Percentiles rank a stretch among this genome's conserved stretches.
Conservation (phyloP, 2,797 vertebrate genomes). For the Mycteria americana region DNA sequence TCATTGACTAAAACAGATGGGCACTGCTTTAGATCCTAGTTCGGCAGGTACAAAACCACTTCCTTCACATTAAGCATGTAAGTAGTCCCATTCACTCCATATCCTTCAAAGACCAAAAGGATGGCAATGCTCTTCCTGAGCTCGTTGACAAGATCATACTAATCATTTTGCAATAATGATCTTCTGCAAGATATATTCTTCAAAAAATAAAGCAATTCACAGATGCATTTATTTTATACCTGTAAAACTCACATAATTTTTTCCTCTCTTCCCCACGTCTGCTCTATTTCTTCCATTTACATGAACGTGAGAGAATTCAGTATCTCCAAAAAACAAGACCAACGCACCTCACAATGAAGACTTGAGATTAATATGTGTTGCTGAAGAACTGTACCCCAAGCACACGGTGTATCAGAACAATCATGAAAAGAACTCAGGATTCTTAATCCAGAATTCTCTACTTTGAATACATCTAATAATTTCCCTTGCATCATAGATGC, state of each 20-base stretch:
- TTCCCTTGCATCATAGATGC: not conserved
- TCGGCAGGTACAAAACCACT: not conserved
- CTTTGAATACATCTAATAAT: not conserved
- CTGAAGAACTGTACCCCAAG: not conserved
- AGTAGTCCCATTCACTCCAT: not conserved
- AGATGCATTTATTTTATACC: not conserved
- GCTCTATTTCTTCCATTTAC: not conserved
- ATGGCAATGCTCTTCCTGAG: not conserved
- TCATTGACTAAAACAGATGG: not conserved
- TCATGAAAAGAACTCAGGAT: not conserved
- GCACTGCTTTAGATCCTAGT: not conserved
- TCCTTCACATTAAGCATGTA: not conserved
- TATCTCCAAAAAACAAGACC: not conserved
- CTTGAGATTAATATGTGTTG: not conserved
- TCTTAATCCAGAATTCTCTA: not conserved
- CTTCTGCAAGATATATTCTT: not conserved
- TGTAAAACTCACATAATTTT: not conserved
- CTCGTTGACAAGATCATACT: not conserved
- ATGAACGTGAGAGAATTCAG: not conserved
- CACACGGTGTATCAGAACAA: not conserved
- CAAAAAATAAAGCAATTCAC: not conserved
- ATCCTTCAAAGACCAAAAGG: not conserved
- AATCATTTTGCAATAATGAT: not conserved
- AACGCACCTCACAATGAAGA: not conserved
- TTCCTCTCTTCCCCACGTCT: not conserved